Percentiles rank a stretch among this genome's conserved stretches.
Evolutionary conservation across 2,797 vertebrate species (phyloP).

Genomic region (Trichosurus vulpecula): DNA sequence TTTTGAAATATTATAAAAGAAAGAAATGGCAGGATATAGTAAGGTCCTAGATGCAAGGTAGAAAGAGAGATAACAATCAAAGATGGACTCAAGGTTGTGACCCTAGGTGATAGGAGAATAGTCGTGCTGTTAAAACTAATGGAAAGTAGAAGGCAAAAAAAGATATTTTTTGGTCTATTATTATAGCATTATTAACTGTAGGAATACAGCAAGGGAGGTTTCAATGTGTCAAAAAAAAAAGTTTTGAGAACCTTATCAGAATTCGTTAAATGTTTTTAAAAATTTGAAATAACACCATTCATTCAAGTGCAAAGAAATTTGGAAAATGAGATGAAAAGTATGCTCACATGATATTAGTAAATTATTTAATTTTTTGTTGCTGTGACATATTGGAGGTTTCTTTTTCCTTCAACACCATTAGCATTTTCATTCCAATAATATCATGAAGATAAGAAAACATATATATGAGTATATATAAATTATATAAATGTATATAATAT

Average conservation of each 20-base stretch:
- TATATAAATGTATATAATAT: conserved; percentile 36
- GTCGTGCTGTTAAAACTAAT: conserved; percentile 80
- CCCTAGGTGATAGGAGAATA: conserved; percentile 77
- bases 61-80: conserved; percentile 79
- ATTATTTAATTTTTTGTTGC: conserved; percentile 31
- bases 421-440: conserved; percentile 39
- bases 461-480: background rate
- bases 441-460: conserved; percentile 21
- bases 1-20: conserved; percentile 78
- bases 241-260: conserved; percentile 64
- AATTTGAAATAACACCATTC: conserved; percentile 28
- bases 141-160: conserved; percentile 68
- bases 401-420: conserved; percentile 21
- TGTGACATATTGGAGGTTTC: conserved; percentile 6
- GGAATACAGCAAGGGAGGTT: conserved; percentile 49
- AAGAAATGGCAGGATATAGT: conserved; percentile 80
- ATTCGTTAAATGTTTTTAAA: conserved; percentile 37
- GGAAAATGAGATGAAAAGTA: conserved; percentile 33
- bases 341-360: conserved; percentile 17
- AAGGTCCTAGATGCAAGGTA: conserved; percentile 78
- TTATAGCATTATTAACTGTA: conserved; percentile 75
- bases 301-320: conserved; percentile 19
- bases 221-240: conserved; percentile 59
- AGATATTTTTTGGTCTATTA: conserved; percentile 72
- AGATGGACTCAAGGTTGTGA: conserved; percentile 80